Evolutionary conservation across 2,888 invertebrate genomes (phyloP), one percentile per base, ranked within the genome.

Genomic region (Synergus itoensis): DNA sequence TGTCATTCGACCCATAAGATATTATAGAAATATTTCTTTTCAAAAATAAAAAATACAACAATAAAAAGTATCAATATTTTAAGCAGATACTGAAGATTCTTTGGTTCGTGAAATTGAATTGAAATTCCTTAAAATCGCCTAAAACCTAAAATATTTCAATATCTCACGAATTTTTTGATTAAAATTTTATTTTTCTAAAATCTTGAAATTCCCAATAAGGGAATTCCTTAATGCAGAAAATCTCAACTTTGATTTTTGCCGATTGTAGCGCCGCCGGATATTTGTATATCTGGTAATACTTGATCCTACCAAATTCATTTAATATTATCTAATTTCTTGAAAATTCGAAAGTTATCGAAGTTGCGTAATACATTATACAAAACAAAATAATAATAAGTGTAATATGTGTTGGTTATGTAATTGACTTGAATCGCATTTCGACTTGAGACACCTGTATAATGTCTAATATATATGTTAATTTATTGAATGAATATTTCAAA

Each of bases 41-140:
- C 21, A 4, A 1, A 43, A 41, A 64, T 75, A 57, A n/a, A 53
- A 64, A 64, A 57, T 43, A 45, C 36, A 78, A 48, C 43, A 40
- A 62, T 41, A 53, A 65, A 45, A 69, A n/a, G 21, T 53, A n/a
- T 21, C 18, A 57, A 77, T 65, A 67, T 76, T 43, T 43, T 45
- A 28, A 76, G n/a, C 4, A 18, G 40, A 8, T 43, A 45, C 43
- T 76, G 60, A 43, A 76, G 21, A 76, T 60, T 57, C 21, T 28
- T 41, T 8, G 4, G 14, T 16, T 4, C 28, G 1, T 36, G 45
- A n/a, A n/a, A n/a, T n/a, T n/a, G n/a, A n/a, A n/a, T n/a, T n/a
- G n/a, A n/a, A n/a, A n/a, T n/a, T n/a, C 8, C 1, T 40, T 21
- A 48, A 48, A 48, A n/a, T 36, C 36, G 16, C n/a, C n/a, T n/a